Base-by-base conservation (phyloP, 2,113 vertebrate genomes). In the Periophthalmodon schlosseri region DNA sequence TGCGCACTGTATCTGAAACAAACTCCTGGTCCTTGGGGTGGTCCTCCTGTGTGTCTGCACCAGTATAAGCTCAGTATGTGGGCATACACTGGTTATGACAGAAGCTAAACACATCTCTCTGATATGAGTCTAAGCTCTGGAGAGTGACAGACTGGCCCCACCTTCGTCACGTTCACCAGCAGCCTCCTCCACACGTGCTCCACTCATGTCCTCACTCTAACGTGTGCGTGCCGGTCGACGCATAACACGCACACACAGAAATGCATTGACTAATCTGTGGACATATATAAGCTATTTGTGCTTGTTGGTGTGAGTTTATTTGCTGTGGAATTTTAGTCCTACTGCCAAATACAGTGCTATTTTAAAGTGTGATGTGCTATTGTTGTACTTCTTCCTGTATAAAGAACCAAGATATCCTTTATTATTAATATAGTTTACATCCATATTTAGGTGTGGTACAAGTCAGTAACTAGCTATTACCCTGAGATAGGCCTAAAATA, bases 61-160 rank as follows among this genome's bases (percentile, higher is more conserved):
- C 9, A 71, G 18, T 66, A 58, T 79, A 78, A 83, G 69, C 28
- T 70, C 71, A 69, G 83, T 52, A 9, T 44, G 86, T 87, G 79
- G 89, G 84, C 84, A 87, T 77, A 36, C 12, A 28, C 23, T 15
- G 23, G 73, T 87, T 79, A 87, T 86, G 80, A 75, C 82, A 86
- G 75, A 81, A 85, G 82, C 87, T 86, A 86, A 88, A 86, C 74
- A 73, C 75, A 87, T 72, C 1, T 58, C 70, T 86, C 77, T 78
- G 77, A 58, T 69, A 23, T 74, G 73, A 73, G 75, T 73, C 50
- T 18, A 28, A 72, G 78, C 77, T 77, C 75, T 65, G 36, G 16
- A 76, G 70, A 78, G 81, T 79, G 81, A 78, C 75, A 80, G 82
- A 76, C 74, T 52, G 81, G 76, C 69, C 70, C 28, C 12, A 72